Conservation (phyloP, 2,888 invertebrate species). For the Pristionchus maxplancki region DNA sequence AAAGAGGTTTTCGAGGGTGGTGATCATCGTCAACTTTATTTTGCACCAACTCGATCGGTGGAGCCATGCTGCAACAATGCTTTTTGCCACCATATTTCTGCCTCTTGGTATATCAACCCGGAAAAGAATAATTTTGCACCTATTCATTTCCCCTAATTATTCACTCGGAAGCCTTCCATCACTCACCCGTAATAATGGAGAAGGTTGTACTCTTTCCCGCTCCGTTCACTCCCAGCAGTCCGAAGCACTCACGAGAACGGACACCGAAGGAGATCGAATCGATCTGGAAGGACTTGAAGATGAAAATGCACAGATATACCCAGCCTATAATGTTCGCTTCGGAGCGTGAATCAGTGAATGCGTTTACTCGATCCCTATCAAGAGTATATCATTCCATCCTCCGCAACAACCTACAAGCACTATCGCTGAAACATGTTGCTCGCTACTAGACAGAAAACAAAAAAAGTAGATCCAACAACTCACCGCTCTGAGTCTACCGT, state of each 20-base stretch:
- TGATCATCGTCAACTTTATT: too few relatives aligned
- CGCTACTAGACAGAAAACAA: too few relatives aligned
- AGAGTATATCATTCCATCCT: neutral
- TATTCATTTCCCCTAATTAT: neutral
- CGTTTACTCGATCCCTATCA: too few relatives aligned
- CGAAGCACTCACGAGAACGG: slow-evolving; percentile 72
- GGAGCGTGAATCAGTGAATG: too few relatives aligned
- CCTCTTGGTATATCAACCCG: too few relatives aligned
- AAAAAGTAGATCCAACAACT: neutral
- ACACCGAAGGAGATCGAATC: slow-evolving; percentile 70
- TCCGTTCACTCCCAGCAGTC: slow-evolving; percentile 71
- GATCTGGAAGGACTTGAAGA: slow-evolving; percentile 37
- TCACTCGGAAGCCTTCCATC: slow-evolving; percentile 67
- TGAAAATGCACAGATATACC: neutral
- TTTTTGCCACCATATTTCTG: too few relatives aligned
- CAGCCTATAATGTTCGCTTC: too few relatives aligned
- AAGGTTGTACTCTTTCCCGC: slow-evolving; percentile 77
- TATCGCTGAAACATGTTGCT: neutral
- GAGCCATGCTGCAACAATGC: too few relatives aligned
- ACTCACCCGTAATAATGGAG: slow-evolving; percentile 72
- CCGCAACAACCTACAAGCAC: neutral
- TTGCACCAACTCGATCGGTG: too few relatives aligned
- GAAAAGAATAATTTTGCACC: neutral
- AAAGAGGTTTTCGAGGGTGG: too few relatives aligned
- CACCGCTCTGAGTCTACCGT: slow-evolving; percentile 40